Percentiles rank a stretch among this genome's conserved stretches.
Conservation (phyloP, 2,113 vertebrate genomes). For the Dendrocopos noguchii region DNA sequence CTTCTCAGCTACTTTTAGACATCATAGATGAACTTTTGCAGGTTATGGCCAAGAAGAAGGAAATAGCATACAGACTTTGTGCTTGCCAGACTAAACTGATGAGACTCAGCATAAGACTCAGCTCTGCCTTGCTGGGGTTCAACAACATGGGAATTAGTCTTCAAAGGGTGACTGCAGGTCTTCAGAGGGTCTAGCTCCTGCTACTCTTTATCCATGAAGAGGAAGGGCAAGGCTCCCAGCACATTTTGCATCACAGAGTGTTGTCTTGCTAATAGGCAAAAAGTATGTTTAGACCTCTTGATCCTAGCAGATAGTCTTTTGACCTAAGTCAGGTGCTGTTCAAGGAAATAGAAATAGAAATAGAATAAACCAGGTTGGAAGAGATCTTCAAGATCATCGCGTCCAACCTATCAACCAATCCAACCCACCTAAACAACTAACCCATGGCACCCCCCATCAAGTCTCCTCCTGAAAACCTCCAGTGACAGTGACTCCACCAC, state of each 20-base stretch:
- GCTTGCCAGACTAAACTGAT: not conserved
- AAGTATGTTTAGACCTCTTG: not conserved
- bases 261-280: not conserved
- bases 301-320: not conserved
- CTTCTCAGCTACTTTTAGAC: not conserved
- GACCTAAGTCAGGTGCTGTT: not conserved
- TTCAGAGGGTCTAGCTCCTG: not conserved
- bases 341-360: no score
- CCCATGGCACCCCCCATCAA: no score
- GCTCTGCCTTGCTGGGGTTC: not conserved
- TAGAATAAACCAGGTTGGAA: no score
- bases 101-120: not conserved
- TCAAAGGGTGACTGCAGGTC: not conserved
- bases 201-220: not conserved
- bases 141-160: not conserved
- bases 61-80: accelerated
- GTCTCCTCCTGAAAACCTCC: no score
- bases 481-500: no score
- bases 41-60: not conserved
- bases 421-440: no score
- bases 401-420: no score
- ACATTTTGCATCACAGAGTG: not conserved
- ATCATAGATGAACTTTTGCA: not conserved
- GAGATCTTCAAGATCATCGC: no score
- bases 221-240: not conserved